Base-by-base conservation (phyloP, 2,113 vertebrate genomes). In the Phalacrocorax pelagicus region DNA sequence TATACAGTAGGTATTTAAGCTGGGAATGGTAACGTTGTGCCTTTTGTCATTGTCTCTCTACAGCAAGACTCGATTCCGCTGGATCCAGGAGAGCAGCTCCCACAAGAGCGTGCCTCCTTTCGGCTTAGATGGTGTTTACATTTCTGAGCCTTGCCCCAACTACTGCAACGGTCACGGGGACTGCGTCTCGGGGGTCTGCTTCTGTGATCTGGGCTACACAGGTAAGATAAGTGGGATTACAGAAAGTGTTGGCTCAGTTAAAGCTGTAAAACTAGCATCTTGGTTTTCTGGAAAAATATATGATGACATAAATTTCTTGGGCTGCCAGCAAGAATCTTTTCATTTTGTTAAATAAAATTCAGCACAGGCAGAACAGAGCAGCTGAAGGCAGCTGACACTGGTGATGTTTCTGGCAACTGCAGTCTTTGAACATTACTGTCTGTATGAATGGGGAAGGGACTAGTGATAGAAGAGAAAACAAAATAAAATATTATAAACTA, bases 31-130 rank as follows among this genome's bases (percentile, higher is more conserved):
- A 61, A 44, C 3, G 2, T 6, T 0, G 0, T 63, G 52, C 27
- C 19, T 77, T 40, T 86, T 11, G 0, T 72, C n/a, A 0, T 49
- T 66, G 16, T 94, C 62, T 79, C 89, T 94, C 89, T 95, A 55
- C 97, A 99, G 99, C 95, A 99, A 99, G 97, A 99, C 99, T 11
- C 98, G 99, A 67, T 99, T 99, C 97, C 99, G 99, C 42, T 99
- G 99, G 99, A 99, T 99, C 97, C 99, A 99, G 97, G 99, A 99
- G 96, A 99, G 99, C 98, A 99, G 98, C 63, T 96, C 98, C 58
- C 98, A 99, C 93, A 99, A 99, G 81, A 99, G 98, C 0, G 98
- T 99, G 12, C 98, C 99, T 66, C 94, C 99, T 8, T 99, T 99
- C 16, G 99, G 99, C 29, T 87, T 99, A 90, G 99, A 99, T 1